Percentiles rank a stretch among this genome's conserved stretches.
Evolutionary conservation across 2,888 invertebrate species (phyloP).

Genomic region (Polydrusus tereticollis): DNA sequence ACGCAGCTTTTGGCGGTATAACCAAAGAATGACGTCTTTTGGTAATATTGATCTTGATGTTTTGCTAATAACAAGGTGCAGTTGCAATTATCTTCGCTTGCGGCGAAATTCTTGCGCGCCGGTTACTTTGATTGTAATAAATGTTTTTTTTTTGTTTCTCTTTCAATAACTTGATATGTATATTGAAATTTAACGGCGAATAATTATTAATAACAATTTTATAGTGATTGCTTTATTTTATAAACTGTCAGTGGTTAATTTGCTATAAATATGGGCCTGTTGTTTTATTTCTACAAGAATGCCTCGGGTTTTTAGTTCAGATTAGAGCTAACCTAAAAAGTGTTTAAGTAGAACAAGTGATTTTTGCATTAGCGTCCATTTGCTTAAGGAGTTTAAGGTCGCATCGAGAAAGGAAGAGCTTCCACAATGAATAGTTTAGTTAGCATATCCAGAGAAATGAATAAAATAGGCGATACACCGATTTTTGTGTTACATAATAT

Average conservation of each 20-base stretch:
- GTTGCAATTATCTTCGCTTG: constrained; percentile 12
- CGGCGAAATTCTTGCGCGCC: not conserved
- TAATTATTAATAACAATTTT: not conserved
- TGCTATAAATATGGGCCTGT: not conserved
- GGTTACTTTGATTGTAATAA: constrained; percentile 20
- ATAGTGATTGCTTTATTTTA: not conserved
- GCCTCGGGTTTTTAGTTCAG: no score
- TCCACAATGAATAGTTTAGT: no score
- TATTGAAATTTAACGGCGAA: not conserved
- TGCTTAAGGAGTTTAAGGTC: no score
- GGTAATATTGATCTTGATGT: constrained; percentile 27
- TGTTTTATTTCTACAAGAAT: not conserved
- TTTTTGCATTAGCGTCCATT: no score
- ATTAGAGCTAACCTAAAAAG: no score
- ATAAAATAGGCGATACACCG: no score
- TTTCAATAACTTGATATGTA: not conserved
- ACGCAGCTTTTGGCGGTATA: constrained; percentile 26
- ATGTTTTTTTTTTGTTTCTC: constrained; percentile 4
- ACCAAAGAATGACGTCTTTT: constrained; percentile 21
- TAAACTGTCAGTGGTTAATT: not conserved
- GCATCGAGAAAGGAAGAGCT: no score
- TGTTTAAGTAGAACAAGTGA: no score
- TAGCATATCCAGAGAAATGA: no score
- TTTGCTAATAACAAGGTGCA: constrained; percentile 29
- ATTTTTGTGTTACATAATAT: no score